A percentile compares a stretch with the other conserved stretches of the same genome.
phyloP scores from a whole-genome alignment of 2,113 vertebrate species.

The Myiozetetes cayanensis region DNA sequence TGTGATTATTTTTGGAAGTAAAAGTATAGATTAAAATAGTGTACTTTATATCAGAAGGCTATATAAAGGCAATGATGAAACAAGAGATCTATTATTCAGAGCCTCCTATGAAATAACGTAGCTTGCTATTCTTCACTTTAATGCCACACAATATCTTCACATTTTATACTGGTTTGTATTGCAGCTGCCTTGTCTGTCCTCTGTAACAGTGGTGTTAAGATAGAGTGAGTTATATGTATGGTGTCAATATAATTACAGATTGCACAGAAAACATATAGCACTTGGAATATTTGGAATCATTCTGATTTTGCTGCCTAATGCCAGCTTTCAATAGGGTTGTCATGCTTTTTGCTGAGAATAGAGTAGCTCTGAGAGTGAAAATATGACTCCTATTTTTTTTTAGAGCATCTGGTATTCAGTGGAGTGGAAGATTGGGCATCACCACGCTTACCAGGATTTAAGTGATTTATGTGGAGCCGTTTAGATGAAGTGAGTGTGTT shows the following conservation, averaged over 20 bases:
- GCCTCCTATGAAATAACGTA: neutral
- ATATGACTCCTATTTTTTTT: neutral
- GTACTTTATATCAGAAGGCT: neutral
- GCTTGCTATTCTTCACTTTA: neutral
- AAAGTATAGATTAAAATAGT: neutral
- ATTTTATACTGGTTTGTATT: neutral
- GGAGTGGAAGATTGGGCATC: neutral
- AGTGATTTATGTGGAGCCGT: neutral
- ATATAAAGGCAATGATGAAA: neutral
- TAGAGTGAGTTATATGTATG: neutral
- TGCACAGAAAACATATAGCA: neutral
- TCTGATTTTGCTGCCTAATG: neutral
- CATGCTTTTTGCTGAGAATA: neutral
- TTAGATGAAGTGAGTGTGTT: neutral
- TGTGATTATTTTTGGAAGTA: neutral
- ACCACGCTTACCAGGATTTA: neutral
- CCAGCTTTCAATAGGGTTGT: neutral
- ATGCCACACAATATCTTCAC: accelerated
- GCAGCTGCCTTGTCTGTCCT: neutral
- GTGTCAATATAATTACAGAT: neutral
- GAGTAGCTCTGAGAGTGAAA: neutral
- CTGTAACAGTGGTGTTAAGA: neutral
- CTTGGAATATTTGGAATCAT: neutral
- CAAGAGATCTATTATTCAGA: neutral
- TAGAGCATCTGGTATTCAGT: neutral